These are phyloP conservation scores for Seira musarum DNA, from an alignment of 2,888 invertebrate genomes.

Conservation along the genomic window DNA sequence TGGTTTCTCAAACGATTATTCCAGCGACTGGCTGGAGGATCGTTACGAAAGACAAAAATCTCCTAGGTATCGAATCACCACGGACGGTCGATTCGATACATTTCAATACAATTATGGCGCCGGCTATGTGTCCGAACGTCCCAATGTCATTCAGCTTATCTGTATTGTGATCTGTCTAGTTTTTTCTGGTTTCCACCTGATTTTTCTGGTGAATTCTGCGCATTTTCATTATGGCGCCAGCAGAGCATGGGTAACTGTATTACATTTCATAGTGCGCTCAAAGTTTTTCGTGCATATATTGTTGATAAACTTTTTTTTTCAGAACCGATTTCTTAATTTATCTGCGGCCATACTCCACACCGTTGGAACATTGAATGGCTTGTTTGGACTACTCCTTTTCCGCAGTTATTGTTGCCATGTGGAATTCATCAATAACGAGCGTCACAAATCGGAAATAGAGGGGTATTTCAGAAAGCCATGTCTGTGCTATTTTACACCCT, in stretches of 20 bases:
- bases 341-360: constrained; percentile 22
- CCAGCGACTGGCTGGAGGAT: constrained; percentile 14
- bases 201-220: constrained; percentile 13
- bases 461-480: constrained; percentile 32
- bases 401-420: constrained; percentile 45
- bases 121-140: constrained; percentile 25
- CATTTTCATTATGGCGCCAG: not conserved
- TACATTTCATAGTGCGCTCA: no score
- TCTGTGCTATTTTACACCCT: constrained; percentile 28
- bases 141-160: constrained; percentile 22
- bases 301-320: no score
- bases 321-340: constrained; percentile 43
- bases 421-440: constrained; percentile 24
- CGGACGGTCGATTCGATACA: not conserved
- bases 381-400: constrained; percentile 31
- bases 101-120: constrained; percentile 22
- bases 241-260: constrained; percentile 22
- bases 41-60: constrained; percentile 5
- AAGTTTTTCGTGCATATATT: no score
- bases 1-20: constrained; percentile 34
- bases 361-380: constrained; percentile 20
- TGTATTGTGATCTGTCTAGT: constrained; percentile 19
- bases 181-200: constrained; percentile 11
- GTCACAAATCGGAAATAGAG: constrained; percentile 32
- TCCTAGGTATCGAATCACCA: constrained; percentile 17